Base-by-base conservation (phyloP, 2,113 vertebrate genomes). In the Hippocampus abdominalis region DNA sequence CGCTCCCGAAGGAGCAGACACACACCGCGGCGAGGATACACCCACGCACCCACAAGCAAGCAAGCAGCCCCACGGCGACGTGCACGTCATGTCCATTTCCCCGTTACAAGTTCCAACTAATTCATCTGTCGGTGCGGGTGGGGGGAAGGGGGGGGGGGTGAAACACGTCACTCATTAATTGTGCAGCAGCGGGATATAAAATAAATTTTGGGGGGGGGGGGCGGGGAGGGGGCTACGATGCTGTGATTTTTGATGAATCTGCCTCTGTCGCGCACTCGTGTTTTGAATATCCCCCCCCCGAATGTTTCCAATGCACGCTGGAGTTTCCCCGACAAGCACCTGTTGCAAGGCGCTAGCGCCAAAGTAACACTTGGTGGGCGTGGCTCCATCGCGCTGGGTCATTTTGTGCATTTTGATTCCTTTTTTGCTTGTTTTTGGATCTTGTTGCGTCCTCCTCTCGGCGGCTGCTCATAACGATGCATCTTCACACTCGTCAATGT, bases 61-160 rank as follows among this genome's bases (percentile, higher is more conserved):
- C 49, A n/a, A 21, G 27, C 57, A 29, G 25, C 57, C 80, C 75
- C 60, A 42, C 77, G 82, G 78, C 75, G 83, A 85, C 81, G 81
- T 88, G 87, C 81, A 84, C 84, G 86, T 84, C 85, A 84, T 88
- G 86, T 82, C 75, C 77, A 73, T 81, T 81, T 78, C 57, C 76
- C 73, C 69, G 25, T 54, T 76, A 64, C 70, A 79, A 85, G 64
- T 78, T 81, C 61, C 67, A 79, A 84, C 72, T 87, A 88, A 80
- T 80, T 56, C 74, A 78, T 70, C 65, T 62, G 57, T 77, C 64
- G 48, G 54, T 60, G 54, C 20, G 56, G 59, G 59, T 51, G 64
- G 66, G 49, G 42, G n/a, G n/a, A n/a, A n/a, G n/a, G 18, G 54
- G 66, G 67, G 44, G 39, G 21, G 27, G 16, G 61, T 27, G 51